Percentiles rank a stretch among this genome's conserved stretches.
Evolutionary conservation across 1,140 invertebrate genomes (phyloP).

Genomic region (Acromyrmex charruanus): DNA sequence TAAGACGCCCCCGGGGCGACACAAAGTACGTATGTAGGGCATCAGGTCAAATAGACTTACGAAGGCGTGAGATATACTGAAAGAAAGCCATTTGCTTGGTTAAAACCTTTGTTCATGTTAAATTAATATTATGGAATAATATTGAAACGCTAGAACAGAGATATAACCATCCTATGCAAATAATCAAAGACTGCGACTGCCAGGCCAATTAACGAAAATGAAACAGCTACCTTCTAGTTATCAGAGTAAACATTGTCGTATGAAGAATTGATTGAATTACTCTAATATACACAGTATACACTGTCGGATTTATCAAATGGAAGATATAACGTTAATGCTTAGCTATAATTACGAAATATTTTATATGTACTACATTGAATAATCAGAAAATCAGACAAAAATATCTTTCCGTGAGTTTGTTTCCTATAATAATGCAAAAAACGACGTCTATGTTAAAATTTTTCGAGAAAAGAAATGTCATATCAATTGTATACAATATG

Average conservation of each 20-base stretch:
- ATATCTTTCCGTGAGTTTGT: not conserved
- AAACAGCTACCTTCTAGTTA: slow-evolving; percentile 16
- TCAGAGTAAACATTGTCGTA: not conserved
- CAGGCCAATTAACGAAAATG: slow-evolving; percentile 9
- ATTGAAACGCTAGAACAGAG: slow-evolving; percentile 9
- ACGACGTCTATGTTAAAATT: not conserved
- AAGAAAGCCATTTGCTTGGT: slow-evolving; percentile 47
- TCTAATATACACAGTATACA: not conserved
- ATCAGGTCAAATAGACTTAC: slow-evolving; percentile 73
- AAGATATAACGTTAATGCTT: slow-evolving; percentile 11
- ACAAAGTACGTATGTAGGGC: slow-evolving; percentile 73
- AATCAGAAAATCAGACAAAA: not conserved
- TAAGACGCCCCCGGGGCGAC: slow-evolving; percentile 73
- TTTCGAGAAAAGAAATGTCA: not conserved
- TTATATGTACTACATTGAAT: not conserved
- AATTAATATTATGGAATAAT: slow-evolving; percentile 41
- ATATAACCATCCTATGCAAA: not conserved
- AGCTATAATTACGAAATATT: slow-evolving; percentile 12
- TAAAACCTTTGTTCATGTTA: not conserved
- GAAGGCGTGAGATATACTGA: slow-evolving; percentile 39
- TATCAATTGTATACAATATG: not conserved
- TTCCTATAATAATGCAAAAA: not conserved
- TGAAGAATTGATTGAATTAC: slow-evolving; percentile 38
- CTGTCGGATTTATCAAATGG: not conserved
- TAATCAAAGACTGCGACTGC: slow-evolving; percentile 25